Conservation (phyloP, 2,797 vertebrate genomes). For the Paedocypris micromegethes region DNA sequence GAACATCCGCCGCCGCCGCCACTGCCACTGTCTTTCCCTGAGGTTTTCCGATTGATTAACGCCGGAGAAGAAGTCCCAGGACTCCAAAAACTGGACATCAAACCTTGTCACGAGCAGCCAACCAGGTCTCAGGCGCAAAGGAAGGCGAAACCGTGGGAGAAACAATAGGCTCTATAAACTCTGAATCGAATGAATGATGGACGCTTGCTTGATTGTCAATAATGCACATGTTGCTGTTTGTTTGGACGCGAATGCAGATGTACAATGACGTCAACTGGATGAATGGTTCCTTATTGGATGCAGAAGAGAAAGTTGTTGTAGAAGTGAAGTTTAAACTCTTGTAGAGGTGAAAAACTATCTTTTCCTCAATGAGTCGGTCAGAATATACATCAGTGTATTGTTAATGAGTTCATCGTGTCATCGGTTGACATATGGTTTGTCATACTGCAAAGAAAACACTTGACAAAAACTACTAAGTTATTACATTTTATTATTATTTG, state of each 20-base stretch:
- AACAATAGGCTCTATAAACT: conserved; percentile 7
- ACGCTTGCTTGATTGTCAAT: too few species aligned
- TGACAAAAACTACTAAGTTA: too few species aligned
- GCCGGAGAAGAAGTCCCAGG: conserved; percentile 69
- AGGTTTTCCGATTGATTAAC: conserved; percentile 69
- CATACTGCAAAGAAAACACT: too few species aligned
- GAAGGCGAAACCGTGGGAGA: conserved; percentile 69
- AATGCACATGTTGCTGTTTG: too few species aligned
- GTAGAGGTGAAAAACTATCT: not conserved
- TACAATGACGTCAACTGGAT: not conserved
- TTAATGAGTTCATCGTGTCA: too few species aligned
- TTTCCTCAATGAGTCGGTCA: not conserved
- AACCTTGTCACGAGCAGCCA: conserved; percentile 61
- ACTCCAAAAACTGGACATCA: conserved; percentile 57
- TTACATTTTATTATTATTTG: too few species aligned
- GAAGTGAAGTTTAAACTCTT: conserved; percentile 29
- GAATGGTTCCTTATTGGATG: conserved; percentile 2
- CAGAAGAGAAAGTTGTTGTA: not conserved
- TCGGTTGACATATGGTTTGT: too few species aligned
- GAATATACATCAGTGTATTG: conserved; percentile 14
- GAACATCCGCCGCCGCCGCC: not conserved
- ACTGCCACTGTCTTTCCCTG: conserved; percentile 64
- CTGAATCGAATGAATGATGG: too few species aligned
- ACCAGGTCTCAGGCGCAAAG: conserved; percentile 64
- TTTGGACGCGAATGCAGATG: not conserved